Conservation (phyloP, 2,888 invertebrate species). For the Ormyrus rosae region DNA sequence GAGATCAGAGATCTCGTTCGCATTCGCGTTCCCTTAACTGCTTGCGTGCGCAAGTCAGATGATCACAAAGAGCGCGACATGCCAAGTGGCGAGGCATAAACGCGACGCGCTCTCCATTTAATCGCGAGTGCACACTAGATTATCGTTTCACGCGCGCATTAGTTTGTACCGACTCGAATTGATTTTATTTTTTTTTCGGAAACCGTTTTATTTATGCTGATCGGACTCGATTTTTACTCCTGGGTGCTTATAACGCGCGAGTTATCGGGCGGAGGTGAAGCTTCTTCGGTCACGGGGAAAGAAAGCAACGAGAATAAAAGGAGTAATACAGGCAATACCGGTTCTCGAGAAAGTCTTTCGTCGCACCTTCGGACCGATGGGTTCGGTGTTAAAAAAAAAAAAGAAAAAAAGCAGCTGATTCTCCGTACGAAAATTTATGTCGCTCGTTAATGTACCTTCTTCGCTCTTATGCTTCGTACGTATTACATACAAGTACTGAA, state of each 20-base stretch:
- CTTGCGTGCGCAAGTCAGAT: background rate
- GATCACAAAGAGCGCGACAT: conserved; percentile 19
- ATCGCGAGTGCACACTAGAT: too few species aligned
- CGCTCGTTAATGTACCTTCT: conserved; percentile 25
- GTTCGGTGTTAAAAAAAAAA: conserved; percentile 27
- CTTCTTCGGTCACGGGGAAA: background rate
- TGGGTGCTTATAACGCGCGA: too few species aligned
- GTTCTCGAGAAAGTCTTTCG: conserved; percentile 51
- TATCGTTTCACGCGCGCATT: too few species aligned
- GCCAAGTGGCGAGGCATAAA: background rate
- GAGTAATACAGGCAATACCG: conserved; percentile 19
- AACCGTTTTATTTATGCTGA: too few species aligned
- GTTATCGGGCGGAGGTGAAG: too few species aligned
- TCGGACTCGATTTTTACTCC: too few species aligned
- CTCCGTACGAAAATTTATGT: conserved; percentile 37
- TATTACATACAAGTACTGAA: too few species aligned
- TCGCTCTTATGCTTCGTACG: background rate
- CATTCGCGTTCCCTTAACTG: background rate
- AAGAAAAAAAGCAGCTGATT: conserved; percentile 1
- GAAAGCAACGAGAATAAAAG: background rate
- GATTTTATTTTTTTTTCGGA: too few species aligned
- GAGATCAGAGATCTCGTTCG: conserved; percentile 8
- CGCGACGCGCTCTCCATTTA: too few species aligned
- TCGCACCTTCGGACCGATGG: conserved; percentile 12
- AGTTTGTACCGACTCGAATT: too few species aligned